These are phyloP conservation scores for Sebastes miniatus DNA, from an alignment of 2,797 vertebrate species.

Conservation along the genomic window DNA sequence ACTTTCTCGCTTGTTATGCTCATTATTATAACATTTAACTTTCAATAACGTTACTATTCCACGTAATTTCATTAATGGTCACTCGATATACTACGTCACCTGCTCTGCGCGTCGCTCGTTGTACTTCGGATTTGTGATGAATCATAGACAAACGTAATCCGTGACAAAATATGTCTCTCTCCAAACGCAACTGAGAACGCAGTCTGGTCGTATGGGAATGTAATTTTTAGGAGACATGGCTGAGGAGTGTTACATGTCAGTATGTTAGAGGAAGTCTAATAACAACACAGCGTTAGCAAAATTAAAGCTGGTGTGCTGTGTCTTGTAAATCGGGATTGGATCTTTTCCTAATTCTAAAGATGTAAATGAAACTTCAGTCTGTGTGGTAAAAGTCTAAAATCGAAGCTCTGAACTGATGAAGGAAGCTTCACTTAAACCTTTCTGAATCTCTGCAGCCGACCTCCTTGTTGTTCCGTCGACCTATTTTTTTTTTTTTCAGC, in stretches of 20 bases:
- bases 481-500: slow-evolving; percentile 36
- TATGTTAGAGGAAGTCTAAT: neutral
- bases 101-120: fast-evolving
- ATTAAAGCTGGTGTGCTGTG: neutral
- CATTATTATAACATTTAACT: no score
- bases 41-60: no score
- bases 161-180: no score
- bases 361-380: neutral
- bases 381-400: neutral
- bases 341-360: neutral
- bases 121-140: neutral
- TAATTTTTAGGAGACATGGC: no score
- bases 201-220: no score
- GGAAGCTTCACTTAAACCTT: neutral
- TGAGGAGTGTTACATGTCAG: neutral
- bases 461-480: slow-evolving; percentile 39
- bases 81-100: no score
- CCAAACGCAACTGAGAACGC: no score
- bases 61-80: no score
- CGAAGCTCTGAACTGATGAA: neutral
- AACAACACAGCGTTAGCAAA: neutral
- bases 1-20: no score
- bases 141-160: no score
- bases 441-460: neutral
- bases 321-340: neutral